phyloP scores from a whole-genome alignment of 1,140 invertebrate species.

The Lordiphosa collinella region DNA sequence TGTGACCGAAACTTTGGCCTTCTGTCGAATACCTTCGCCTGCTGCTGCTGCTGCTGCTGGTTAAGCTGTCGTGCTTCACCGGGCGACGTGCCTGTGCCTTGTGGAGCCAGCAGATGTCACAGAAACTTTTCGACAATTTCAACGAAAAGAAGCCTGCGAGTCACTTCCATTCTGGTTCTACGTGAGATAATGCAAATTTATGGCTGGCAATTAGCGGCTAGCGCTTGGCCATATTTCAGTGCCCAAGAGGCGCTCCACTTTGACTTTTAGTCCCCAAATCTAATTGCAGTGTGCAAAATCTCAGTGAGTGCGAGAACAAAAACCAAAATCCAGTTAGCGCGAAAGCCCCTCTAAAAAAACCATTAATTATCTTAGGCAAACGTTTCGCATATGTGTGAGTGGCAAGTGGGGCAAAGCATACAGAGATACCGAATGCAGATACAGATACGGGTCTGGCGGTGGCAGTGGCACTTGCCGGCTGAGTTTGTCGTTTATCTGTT shows the following conservation, averaged over 20 bases:
- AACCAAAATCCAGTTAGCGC: constrained; percentile 15
- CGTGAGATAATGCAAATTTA: constrained; percentile 77
- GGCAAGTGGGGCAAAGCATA: too few species aligned
- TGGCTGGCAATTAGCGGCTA: constrained; percentile 71
- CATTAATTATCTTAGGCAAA: constrained; percentile 15
- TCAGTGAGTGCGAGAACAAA: not conserved
- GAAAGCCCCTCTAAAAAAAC: constrained; percentile 9
- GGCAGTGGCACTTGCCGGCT: constrained; percentile 5
- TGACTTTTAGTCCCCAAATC: constrained; percentile 39
- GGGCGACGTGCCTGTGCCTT: constrained; percentile 69
- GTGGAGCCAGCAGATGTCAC: constrained; percentile 24
- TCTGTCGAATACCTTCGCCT: constrained; percentile 45
- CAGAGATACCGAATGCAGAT: not conserved
- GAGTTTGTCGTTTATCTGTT: constrained; percentile 5
- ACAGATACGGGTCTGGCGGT: constrained; percentile 5
- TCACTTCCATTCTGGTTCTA: constrained; percentile 25
- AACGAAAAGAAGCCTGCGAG: constrained; percentile 25
- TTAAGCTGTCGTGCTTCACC: constrained; percentile 45
- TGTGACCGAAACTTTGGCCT: constrained; percentile 23
- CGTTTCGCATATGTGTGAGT: constrained; percentile 3
- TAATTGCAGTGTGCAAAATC: constrained; percentile 56
- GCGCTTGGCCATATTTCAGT: constrained; percentile 60
- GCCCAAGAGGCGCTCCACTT: constrained; percentile 31
- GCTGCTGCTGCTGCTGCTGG: constrained; percentile 31
- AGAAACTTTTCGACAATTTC: constrained; percentile 53